Evolutionary conservation across 2,797 vertebrate species (phyloP).

Genomic region (Sebastes minor): DNA sequence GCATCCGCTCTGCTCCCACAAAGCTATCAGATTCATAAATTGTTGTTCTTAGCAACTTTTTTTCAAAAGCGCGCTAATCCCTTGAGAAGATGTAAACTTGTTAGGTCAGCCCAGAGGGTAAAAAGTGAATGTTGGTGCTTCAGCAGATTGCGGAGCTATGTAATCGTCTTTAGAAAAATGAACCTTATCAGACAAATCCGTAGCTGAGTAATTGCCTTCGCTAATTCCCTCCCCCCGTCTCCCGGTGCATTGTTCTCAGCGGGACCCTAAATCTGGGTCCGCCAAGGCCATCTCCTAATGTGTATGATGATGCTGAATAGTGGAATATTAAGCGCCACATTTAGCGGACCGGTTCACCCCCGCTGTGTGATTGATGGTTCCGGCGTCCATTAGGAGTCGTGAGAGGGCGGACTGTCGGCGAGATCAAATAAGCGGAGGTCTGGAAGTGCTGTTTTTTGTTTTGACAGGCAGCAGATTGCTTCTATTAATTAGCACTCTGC

Average conservation of each 20-base stretch:
- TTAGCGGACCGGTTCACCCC: slow-evolving; percentile 37
- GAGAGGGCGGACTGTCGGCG: slow-evolving; percentile 30
- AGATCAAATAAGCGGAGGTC: slow-evolving; percentile 60
- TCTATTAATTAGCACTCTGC: slow-evolving; percentile 65
- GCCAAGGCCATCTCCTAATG: slow-evolving; percentile 55
- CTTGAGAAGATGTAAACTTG: slow-evolving; percentile 42
- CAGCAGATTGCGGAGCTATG: slow-evolving; percentile 51
- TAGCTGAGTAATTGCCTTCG: slow-evolving; percentile 70
- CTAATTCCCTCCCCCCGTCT: slow-evolving; percentile 60
- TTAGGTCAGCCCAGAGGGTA: slow-evolving; percentile 63
- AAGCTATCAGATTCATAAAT: slow-evolving; percentile 34
- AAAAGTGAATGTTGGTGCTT: slow-evolving; percentile 46
- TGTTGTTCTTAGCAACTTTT: slow-evolving; percentile 52
- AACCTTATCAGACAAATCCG: slow-evolving; percentile 70
- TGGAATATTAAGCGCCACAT: slow-evolving; percentile 62
- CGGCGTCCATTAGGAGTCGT: slow-evolving; percentile 43
- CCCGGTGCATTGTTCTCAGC: slow-evolving; percentile 71
- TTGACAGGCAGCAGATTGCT: slow-evolving; percentile 65
- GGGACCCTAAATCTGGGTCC: slow-evolving; percentile 46
- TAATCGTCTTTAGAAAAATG: slow-evolving; percentile 70
- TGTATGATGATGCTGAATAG: slow-evolving; percentile 57
- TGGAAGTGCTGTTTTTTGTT: slow-evolving; percentile 53
- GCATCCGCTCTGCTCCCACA: background rate
- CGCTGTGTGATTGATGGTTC: slow-evolving; percentile 56
- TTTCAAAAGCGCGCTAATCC: slow-evolving; percentile 34